Conservation (phyloP, 92 coral and sea anemone genomes). For the Chrysogorgia sp. region DNA sequence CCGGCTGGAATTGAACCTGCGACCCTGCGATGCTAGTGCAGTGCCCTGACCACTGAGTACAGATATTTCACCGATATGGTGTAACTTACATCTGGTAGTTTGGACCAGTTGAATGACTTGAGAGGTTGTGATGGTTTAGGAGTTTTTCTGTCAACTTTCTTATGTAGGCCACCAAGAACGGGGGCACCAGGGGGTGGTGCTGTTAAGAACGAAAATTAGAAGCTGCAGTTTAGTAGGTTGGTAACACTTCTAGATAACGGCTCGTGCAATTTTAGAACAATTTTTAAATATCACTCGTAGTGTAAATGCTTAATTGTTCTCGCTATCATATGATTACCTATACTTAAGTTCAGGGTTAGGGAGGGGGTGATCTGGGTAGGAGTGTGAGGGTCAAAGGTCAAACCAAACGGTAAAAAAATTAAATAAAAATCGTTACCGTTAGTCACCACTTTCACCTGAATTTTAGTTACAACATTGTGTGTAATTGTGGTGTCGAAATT, state of each 20-base stretch:
- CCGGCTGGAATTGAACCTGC: too few species aligned
- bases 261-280: too few species aligned
- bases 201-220: neutral
- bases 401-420: neutral
- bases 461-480: too few species aligned
- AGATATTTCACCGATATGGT: neutral
- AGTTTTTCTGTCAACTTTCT: constrained; percentile 80
- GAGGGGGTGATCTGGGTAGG: neutral
- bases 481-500: too few species aligned
- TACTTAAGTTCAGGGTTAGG: neutral
- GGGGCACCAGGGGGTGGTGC: constrained; percentile 62
- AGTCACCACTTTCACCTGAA: too few species aligned
- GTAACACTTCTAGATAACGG: neutral
- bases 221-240: neutral
- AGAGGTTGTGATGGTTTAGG: constrained; percentile 98
- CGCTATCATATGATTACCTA: neutral
- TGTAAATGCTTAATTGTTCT: too few species aligned
- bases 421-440: neutral
- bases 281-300: too few species aligned
- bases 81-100: constrained; percentile 92
- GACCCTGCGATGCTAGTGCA: too few species aligned
- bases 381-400: constrained; percentile 30
- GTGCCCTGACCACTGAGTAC: too few species aligned
- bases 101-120: constrained; percentile 99
- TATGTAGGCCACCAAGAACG: constrained; percentile 61